These are phyloP conservation scores for Chrysocyon brachyurus DNA, from an alignment of 2,797 vertebrate species.

Conservation along the genomic window DNA sequence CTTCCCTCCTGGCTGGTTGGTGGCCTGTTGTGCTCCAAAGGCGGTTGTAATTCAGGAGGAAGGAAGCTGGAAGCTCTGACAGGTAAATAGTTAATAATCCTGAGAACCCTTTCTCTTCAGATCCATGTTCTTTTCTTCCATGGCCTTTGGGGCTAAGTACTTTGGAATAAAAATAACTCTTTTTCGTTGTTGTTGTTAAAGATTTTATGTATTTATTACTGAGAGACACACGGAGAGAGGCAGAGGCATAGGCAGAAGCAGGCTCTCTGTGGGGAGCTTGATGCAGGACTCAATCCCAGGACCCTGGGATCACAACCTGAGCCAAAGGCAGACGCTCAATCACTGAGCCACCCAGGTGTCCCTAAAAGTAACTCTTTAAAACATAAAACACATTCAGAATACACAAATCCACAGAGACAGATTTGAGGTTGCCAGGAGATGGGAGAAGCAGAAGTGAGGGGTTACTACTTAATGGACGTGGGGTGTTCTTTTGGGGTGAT, in stretches of 20 bases:
- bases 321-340: too few species aligned
- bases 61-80: not conserved
- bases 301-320: too few species aligned
- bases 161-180: slow-evolving; percentile 46
- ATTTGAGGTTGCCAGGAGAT: not conserved
- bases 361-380: slow-evolving; percentile 49
- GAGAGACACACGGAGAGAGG: too few species aligned
- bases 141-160: not conserved
- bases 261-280: too few species aligned
- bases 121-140: not conserved
- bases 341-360: too few species aligned
- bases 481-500: not conserved
- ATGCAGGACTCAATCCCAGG: too few species aligned
- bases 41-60: not conserved
- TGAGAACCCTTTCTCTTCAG: not conserved
- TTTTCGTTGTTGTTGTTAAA: not conserved
- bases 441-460: not conserved
- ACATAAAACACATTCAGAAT: slow-evolving; percentile 43
- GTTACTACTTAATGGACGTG: not conserved
- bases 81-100: slow-evolving; percentile 51
- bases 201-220: too few species aligned
- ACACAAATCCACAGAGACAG: not conserved
- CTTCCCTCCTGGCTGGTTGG: slow-evolving; percentile 12
- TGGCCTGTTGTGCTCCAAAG: slow-evolving; percentile 5
- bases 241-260: too few species aligned